Evolutionary conservation across 2,113 vertebrate species (phyloP).

Genomic region (Columba livia): DNA sequence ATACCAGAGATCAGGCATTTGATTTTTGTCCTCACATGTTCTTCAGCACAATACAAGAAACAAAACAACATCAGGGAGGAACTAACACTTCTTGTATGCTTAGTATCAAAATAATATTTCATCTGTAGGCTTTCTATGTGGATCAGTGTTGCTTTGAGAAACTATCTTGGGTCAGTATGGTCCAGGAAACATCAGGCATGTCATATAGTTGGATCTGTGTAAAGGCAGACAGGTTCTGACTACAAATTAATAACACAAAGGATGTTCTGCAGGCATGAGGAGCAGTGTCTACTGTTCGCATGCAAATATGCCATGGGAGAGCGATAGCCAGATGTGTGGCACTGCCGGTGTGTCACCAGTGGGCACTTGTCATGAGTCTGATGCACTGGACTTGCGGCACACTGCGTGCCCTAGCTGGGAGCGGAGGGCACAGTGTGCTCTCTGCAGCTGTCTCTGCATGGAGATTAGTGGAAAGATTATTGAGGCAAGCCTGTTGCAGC

Average conservation of each 20-base stretch:
- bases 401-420: background rate
- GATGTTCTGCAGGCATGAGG: background rate
- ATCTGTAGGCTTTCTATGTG: background rate
- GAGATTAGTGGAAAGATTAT: background rate
- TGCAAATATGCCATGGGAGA: background rate
- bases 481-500: background rate
- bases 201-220: background rate
- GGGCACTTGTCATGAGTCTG: background rate
- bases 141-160: background rate
- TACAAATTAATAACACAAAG: background rate
- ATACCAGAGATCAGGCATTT: background rate
- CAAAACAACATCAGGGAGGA: background rate
- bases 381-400: background rate
- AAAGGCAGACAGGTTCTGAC: background rate
- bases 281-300: background rate
- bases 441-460: background rate
- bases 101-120: background rate
- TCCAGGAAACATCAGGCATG: background rate
- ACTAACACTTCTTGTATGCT: background rate
- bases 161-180: background rate
- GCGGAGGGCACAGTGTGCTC: background rate
- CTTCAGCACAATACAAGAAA: background rate
- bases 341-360: rapidly evolving
- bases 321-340: background rate
- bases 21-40: background rate